Conservation (phyloP, 2,888 invertebrate genomes). For the Pristionchus maxplancki region DNA sequence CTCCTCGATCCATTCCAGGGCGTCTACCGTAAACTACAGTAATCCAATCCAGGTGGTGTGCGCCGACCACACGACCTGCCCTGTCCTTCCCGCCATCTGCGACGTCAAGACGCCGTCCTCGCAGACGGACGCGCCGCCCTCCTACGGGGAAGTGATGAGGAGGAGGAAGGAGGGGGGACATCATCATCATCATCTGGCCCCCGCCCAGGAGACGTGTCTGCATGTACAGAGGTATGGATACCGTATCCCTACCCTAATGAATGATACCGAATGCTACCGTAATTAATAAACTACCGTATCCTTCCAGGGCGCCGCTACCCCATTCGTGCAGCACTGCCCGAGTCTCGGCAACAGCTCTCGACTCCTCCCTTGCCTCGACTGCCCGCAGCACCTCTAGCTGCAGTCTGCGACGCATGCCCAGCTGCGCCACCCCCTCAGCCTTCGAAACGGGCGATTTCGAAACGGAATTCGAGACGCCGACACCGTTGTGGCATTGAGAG, state of each 20-base stretch:
- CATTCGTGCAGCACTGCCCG: not conserved
- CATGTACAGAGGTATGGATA: not conserved
- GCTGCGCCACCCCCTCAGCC: not conserved
- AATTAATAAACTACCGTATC: too few species aligned
- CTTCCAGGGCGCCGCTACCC: not conserved
- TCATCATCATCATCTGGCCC: not conserved
- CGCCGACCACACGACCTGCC: not conserved
- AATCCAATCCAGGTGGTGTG: not conserved
- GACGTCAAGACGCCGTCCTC: too few species aligned
- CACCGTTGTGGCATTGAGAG: not conserved
- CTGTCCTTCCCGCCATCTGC: too few species aligned
- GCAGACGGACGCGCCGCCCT: not conserved
- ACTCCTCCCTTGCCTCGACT: not conserved
- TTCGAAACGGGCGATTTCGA: not conserved
- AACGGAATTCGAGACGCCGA: not conserved
- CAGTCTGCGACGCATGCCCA: constrained; percentile 17
- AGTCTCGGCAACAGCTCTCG: not conserved
- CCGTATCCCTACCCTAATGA: not conserved
- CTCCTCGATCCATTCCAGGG: too few species aligned
- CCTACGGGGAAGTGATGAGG: not conserved
- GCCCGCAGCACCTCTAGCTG: not conserved
- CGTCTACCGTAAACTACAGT: too few species aligned
- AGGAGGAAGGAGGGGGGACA: not conserved
- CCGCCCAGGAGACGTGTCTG: not conserved
- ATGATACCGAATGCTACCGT: not conserved